Base-by-base conservation (phyloP, 2,797 vertebrate genomes). In the Antennarius maculatus region DNA sequence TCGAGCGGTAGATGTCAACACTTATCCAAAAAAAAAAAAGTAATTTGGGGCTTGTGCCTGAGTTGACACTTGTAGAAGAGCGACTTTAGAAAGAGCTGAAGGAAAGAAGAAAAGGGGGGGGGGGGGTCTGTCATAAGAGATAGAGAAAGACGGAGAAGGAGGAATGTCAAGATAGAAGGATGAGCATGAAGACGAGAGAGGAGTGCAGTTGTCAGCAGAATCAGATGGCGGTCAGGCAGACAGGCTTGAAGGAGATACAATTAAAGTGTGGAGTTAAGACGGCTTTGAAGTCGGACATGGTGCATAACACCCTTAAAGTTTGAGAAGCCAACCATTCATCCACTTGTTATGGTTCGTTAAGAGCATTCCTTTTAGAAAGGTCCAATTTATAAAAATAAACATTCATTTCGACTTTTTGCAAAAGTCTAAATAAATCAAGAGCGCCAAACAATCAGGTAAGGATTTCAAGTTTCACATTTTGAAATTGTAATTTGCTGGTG, bases 201-300 rank as follows among this genome's bases (percentile, higher is more conserved):
- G 91, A 93, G 91, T 88, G 90, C 89, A 92, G 91, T 90, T 92
- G 91, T 95, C 95, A 94, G 95, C 95, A 94, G 94, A 96, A 95
- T 92, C 90, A 66, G 65, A 92, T 93, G 93, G 91, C 80, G 84
- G 90, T 88, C 90, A 90, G 81, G 92, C 92, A 92, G 92, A 93
- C 92, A 88, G 77, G 91, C 93, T 94, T 92, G 91, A 80, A 91
- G 86, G 91, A 94, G 94, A 95, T 94, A 92, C 87, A 93, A 95
- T 94, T 94, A 94, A 94, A 96, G 93, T 91, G 93, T 92, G 88
- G 93, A 84, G 88, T 95, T 92, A 93, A 95, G 92, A 91, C 71
- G 71, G 86, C 95, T 97, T 96, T 96, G 96, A 95, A 95, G 95
- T 93, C 79, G 69, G 84, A 92, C 94, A 81, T 72, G 90, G 92